Conservation (phyloP, 2,113 vertebrate species). For the Tursiops truncatus region DNA sequence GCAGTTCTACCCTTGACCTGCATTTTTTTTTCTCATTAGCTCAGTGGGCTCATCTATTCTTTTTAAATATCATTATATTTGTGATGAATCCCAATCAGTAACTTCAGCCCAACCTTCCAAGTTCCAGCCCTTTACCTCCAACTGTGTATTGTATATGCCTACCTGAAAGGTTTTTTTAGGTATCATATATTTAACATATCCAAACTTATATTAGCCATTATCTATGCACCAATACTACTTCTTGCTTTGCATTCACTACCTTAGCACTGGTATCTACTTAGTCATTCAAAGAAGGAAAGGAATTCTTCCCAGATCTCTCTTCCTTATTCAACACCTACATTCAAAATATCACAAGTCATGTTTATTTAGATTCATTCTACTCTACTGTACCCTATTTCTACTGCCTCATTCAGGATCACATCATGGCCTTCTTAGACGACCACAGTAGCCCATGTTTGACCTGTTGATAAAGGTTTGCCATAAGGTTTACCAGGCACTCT, state of each 20-base stretch:
- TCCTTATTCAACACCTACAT: background rate
- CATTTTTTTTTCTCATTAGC: background rate
- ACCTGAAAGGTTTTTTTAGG: background rate
- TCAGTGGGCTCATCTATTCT: background rate
- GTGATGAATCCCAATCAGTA: background rate
- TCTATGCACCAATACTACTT: background rate
- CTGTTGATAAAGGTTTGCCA: background rate
- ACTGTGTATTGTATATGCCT: background rate
- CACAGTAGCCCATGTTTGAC: background rate
- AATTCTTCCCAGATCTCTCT: background rate
- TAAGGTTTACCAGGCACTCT: background rate
- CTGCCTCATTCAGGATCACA: background rate
- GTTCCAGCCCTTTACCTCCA: background rate
- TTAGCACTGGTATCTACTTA: background rate
- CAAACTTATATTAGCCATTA: background rate
- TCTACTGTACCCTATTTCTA: too few relatives aligned
- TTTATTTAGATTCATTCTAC: background rate
- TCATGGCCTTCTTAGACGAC: background rate
- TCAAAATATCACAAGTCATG: background rate
- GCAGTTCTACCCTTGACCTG: background rate
- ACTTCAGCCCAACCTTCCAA: background rate
- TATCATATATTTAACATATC: background rate
- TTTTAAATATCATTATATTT: background rate
- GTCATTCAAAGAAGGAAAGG: background rate
- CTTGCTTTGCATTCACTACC: background rate